Evolutionary conservation across 2,888 invertebrate species (phyloP), one percentile per base, ranked within the genome.

Genomic region (Automeris io): DNA sequence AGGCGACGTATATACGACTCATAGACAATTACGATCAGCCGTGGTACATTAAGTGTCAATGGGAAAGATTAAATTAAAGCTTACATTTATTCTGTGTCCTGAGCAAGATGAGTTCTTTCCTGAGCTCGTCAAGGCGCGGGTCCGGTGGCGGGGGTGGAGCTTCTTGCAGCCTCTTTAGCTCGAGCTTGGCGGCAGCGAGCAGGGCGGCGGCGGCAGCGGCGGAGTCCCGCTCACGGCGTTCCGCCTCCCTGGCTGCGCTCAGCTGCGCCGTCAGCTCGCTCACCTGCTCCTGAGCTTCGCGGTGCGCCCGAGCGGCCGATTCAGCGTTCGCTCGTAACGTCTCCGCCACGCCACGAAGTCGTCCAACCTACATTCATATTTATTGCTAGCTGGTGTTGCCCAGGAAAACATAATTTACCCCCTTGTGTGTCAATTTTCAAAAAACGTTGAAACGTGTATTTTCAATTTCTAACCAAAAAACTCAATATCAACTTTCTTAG

Each of bases 11-110:
- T n/a, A n/a, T n/a, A n/a, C n/a, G n/a, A n/a, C n/a, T n/a, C n/a
- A n/a, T n/a, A n/a, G n/a, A n/a, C n/a, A n/a, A n/a, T n/a, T n/a
- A n/a, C n/a, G n/a, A n/a, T n/a, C n/a, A n/a, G n/a, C n/a, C n/a
- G n/a, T n/a, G n/a, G n/a, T n/a, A n/a, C n/a, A n/a, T n/a, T n/a
- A n/a, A n/a, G n/a, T n/a, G n/a, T n/a, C n/a, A n/a, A n/a, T n/a
- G n/a, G n/a, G n/a, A n/a, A n/a, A n/a, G n/a, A n/a, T n/a, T n/a
- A n/a, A 40, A 31, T 29, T 40, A 33, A 38, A 5, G 65, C 83
- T 67, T 73, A 93, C 93, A 89, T 83, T 91, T 91, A 70, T 95
- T 95, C 63, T 92, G 91, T 36, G 92, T 90, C 56, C 93, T 88
- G 49, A 96, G 88, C 53, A 90, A 80, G 36, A 90, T 88, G 47